Conservation (phyloP, 2,797 vertebrate species). For the Cyprinella venusta region DNA sequence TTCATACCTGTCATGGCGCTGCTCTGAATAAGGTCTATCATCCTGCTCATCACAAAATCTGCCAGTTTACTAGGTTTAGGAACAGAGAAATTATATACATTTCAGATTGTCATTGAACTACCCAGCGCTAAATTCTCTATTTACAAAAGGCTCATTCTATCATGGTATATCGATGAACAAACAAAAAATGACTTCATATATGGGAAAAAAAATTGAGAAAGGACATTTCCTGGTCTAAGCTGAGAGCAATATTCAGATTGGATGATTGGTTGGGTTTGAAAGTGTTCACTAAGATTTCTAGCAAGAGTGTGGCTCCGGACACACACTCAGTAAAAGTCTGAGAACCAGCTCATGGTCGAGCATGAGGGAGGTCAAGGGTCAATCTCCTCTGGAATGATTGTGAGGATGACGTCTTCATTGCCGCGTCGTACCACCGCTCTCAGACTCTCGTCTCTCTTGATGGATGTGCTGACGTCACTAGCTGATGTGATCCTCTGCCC, state of each 20-base stretch:
- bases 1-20: no score
- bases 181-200: not conserved
- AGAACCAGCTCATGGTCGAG: constrained; percentile 77
- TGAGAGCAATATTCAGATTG: not conserved
- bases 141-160: constrained; percentile 27
- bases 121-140: constrained; percentile 8
- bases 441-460: constrained; percentile 84
- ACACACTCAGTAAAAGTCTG: constrained; percentile 60
- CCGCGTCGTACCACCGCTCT: constrained; percentile 89
- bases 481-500: constrained; percentile 86
- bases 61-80: not conserved
- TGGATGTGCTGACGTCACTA: constrained; percentile 89
- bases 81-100: constrained; percentile 7
- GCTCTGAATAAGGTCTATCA: no score
- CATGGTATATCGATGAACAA: constrained; percentile 33
- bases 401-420: constrained; percentile 91
- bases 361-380: constrained; percentile 82
- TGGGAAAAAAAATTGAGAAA: not conserved
- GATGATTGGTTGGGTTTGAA: constrained; percentile 7
- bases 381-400: constrained; percentile 87
- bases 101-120: not conserved
- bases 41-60: not conserved
- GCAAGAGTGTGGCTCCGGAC: constrained; percentile 59
- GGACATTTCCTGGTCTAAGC: not conserved
- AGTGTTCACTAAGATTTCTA: constrained; percentile 59